Conservation (phyloP, 2,888 invertebrate species). For the Drosophila greeni region DNA sequence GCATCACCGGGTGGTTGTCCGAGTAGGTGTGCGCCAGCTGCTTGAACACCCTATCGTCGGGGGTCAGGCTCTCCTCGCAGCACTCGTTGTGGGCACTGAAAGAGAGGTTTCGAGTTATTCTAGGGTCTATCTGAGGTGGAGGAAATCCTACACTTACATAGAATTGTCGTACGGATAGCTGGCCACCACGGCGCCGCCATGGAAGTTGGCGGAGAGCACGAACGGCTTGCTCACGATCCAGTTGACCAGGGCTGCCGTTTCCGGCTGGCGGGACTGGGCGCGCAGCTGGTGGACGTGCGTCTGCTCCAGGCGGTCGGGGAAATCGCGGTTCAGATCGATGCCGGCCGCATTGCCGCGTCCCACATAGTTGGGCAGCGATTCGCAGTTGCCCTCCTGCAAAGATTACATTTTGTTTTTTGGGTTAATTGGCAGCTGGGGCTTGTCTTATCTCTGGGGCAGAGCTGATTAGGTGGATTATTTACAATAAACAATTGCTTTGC, state of each 20-base stretch:
- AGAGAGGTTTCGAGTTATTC: neutral
- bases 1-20: constrained; percentile 87
- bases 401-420: neutral
- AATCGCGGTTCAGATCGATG: constrained; percentile 93
- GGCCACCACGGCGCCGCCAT: constrained; percentile 98
- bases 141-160: constrained; percentile 80
- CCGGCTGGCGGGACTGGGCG: constrained; percentile 85
- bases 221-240: constrained; percentile 94
- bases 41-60: constrained; percentile 90
- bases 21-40: constrained; percentile 88
- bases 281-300: constrained; percentile 72
- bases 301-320: constrained; percentile 91
- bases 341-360: constrained; percentile 91
- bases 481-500: no score
- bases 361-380: constrained; percentile 82
- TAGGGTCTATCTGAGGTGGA: neutral
- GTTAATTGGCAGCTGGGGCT: neutral
- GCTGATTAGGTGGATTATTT: neutral
- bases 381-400: constrained; percentile 88
- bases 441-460: constrained; percentile 2
- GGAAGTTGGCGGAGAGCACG: constrained; percentile 95
- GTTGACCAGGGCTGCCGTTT: constrained; percentile 91
- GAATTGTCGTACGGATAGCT: constrained; percentile 98
- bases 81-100: constrained; percentile 82
- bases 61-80: constrained; percentile 87